Evolutionary conservation across 1,140 invertebrate genomes (phyloP), one percentile per base, ranked within the genome.

Genomic region (Philaenus spumarius): DNA sequence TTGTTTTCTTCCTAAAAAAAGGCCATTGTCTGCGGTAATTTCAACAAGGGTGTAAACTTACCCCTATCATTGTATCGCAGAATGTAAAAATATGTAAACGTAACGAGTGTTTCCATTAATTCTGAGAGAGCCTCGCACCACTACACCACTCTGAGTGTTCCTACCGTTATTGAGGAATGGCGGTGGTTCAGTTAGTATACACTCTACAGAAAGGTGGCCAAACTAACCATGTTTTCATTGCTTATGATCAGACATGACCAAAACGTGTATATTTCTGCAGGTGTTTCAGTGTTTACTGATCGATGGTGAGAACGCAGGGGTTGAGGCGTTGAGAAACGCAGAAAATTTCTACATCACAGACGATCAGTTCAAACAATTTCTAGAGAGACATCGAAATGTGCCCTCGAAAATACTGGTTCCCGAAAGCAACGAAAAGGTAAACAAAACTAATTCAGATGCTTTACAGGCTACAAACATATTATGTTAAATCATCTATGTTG

Each of bases 201-300:
- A n/a, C n/a, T n/a, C n/a, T n/a, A n/a, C n/a, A n/a, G n/a, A n/a
- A n/a, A n/a, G n/a, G n/a, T n/a, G n/a, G n/a, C n/a, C n/a, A n/a
- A n/a, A 40, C 47, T 14, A 40, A 35, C 48, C 4, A 20, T 37
- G n/a, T 43, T 50, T 58, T 19, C 39, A 23, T 56, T n/a, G 40
- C 19, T 50, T 19, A 40, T 45, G 7, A 5, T 26, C 24, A 37
- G 35, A 37, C 35, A 37, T 7, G 35, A 63, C 57, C 15, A 26
- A 65, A 64, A 24, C 69, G 66, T 50, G 35, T 46, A 15, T 46
- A 26, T 15, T 46, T 46, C 43, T 54, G 63, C 66, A 73, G 63
- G 75, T 77, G 37, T 78, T 78, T 57, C 76, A 78, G 59, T 76
- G 74, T 64, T 61, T 78, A 11, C 55, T 77, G 11, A 62, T 79